These are phyloP conservation scores for Malachius bipustulatus DNA, from an alignment of 2,888 invertebrate species.

Conservation along the genomic window DNA sequence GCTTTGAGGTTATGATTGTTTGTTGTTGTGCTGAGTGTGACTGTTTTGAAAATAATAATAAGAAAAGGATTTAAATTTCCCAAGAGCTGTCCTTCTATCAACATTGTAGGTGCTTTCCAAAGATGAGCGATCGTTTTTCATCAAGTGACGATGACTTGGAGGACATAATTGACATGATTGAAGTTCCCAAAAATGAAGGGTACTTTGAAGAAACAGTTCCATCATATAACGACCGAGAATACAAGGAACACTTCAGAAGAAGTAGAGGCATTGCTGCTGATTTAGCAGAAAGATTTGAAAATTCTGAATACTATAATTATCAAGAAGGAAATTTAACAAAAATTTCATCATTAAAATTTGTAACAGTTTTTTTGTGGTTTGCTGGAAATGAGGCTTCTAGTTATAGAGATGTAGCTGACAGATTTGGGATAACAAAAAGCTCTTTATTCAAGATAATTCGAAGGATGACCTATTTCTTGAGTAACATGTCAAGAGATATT, in stretches of 20 bases:
- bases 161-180: background rate
- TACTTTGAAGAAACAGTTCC: constrained; percentile 9
- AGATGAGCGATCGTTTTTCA: too few relatives aligned
- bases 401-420: constrained; percentile 14
- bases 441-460: constrained; percentile 9
- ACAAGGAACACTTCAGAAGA: constrained; percentile 9
- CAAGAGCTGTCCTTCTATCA: too few relatives aligned
- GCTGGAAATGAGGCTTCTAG: constrained; percentile 12
- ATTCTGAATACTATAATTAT: constrained; percentile 9
- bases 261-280: constrained; percentile 2
- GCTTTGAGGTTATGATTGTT: too few relatives aligned
- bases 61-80: too few relatives aligned
- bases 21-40: too few relatives aligned
- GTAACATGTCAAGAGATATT: constrained; percentile 11
- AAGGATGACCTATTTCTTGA: constrained; percentile 10
- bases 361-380: constrained; percentile 11
- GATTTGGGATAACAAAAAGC: constrained; percentile 12
- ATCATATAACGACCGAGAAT: constrained; percentile 6
- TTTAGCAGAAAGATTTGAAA: constrained; percentile 4
- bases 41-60: too few relatives aligned
- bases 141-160: constrained; percentile 6
- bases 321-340: constrained; percentile 8
- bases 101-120: too few relatives aligned
- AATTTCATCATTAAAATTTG: constrained; percentile 7
- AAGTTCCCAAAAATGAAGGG: background rate